Conservation (phyloP, 2,797 vertebrate species). For the Cryptoprocta ferox region DNA sequence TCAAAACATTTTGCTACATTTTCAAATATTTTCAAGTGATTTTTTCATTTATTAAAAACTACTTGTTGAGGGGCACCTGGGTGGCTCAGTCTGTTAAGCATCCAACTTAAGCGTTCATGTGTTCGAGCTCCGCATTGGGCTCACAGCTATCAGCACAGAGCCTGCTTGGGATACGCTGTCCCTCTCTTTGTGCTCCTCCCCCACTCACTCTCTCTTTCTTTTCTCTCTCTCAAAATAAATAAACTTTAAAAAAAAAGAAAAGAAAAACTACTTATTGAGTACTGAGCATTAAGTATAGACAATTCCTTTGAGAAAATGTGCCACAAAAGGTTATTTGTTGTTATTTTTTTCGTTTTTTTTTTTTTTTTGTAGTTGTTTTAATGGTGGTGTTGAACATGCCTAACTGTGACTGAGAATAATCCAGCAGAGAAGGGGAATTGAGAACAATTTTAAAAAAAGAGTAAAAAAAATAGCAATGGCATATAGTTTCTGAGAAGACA, state of each 20-base stretch:
- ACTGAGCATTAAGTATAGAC: background rate
- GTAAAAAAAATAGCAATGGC: background rate
- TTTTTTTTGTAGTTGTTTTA: background rate
- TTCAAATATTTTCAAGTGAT: background rate
- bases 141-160: too few relatives aligned
- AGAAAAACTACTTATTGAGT: background rate
- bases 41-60: background rate
- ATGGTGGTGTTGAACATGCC: background rate
- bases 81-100: too few relatives aligned
- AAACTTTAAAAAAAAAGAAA: too few relatives aligned
- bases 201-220: too few relatives aligned
- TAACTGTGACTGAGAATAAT: background rate
- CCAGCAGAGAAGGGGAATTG: background rate
- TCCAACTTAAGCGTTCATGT: too few relatives aligned
- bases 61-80: background rate
- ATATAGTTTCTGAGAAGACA: background rate
- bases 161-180: too few relatives aligned
- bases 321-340: background rate
- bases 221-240: too few relatives aligned
- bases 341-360: background rate
- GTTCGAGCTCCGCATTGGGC: too few relatives aligned
- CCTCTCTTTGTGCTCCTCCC: too few relatives aligned
- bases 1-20: slow-evolving; percentile 14
- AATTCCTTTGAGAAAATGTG: background rate
- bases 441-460: background rate